Base-by-base conservation (phyloP, 2,113 vertebrate species). In the Scalopus aquaticus region DNA sequence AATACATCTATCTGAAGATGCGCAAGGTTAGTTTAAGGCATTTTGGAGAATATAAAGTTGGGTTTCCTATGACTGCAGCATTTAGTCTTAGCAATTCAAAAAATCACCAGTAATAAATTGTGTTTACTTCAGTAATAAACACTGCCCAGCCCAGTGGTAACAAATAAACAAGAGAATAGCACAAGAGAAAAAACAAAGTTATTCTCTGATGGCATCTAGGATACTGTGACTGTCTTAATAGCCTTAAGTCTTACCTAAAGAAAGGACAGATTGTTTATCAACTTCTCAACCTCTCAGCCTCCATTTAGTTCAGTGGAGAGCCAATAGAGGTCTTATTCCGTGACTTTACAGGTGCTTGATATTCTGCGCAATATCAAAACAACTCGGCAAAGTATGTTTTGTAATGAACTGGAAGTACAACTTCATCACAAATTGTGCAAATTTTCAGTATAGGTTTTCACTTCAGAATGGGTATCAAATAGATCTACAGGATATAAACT, bases 71-170 rank as follows among this genome's bases (percentile, higher is more conserved):
- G 26, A 49, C n/a, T 24, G 86, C 64, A 82, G 49, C 49, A 81
- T n/a, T 88, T 95, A 51, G 22, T 10, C 84, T 84, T 86, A 77
- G 35, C 37, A 93, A 35, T 35, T 93, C 72, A 64, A n/a, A 42
- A 82, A 96, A 85, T 72, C 10, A 54, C 19, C 32, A 60, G 5
- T 92, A 85, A 87, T 82, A 82, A 77, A 73, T 78, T 81, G 20
- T 69, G 5, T 73, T 92, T 88, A 44, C 32, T 11, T 89, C 58
- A 46, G 16, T 79, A 82, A 72, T 51, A 95, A 62, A 72, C 3
- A 73, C 46, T 32, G 17, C 2, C 35, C 5, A 30, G 6, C 2
- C n/a, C 37, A 84, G 5, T 73, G 60, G 49, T 30, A 46, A 11
- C 3, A 35, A 84, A 83, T 51, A 62, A 93, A 84, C 20, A 76